Evolutionary conservation across 2,888 invertebrate genomes (phyloP).

Genomic region (Uloborus plumipes): DNA sequence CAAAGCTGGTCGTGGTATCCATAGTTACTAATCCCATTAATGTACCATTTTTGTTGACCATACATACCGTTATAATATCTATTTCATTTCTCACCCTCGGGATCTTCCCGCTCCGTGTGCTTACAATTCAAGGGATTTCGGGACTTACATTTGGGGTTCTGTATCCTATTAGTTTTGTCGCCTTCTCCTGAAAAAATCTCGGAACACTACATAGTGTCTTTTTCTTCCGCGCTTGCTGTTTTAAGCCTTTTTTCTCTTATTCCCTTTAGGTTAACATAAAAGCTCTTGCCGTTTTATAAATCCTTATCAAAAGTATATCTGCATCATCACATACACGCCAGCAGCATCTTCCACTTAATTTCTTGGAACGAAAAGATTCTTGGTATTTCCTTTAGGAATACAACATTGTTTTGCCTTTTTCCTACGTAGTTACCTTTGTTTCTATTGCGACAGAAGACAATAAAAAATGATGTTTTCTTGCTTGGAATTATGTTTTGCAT

Average conservation of each 20-base stretch:
- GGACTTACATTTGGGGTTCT: constrained; percentile 11
- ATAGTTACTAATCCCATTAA: constrained; percentile 59
- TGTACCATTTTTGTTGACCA: constrained; percentile 19
- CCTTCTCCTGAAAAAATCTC: constrained; percentile 6
- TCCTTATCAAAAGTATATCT: neutral
- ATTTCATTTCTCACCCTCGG: constrained; percentile 23
- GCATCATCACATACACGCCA: too few relatives aligned
- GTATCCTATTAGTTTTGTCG: constrained; percentile 43
- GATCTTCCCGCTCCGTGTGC: constrained; percentile 4
- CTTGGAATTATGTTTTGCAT: too few relatives aligned
- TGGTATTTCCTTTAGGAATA: neutral
- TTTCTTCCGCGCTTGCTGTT: constrained; percentile 3
- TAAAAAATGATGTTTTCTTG: neutral
- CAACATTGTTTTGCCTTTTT: neutral
- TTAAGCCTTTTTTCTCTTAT: neutral
- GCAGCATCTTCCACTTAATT: too few relatives aligned
- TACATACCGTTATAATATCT: constrained; percentile 22
- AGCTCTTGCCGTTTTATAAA: neutral
- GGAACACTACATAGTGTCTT: neutral
- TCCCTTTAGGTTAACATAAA: neutral
- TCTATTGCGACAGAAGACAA: neutral
- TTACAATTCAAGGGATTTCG: constrained; percentile 44
- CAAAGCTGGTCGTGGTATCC: constrained; percentile 21
- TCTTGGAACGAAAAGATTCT: too few relatives aligned
- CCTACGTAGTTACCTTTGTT: neutral